phyloP scores from a whole-genome alignment of 2,113 vertebrate genomes.

The Delphinapterus leucas region DNA sequence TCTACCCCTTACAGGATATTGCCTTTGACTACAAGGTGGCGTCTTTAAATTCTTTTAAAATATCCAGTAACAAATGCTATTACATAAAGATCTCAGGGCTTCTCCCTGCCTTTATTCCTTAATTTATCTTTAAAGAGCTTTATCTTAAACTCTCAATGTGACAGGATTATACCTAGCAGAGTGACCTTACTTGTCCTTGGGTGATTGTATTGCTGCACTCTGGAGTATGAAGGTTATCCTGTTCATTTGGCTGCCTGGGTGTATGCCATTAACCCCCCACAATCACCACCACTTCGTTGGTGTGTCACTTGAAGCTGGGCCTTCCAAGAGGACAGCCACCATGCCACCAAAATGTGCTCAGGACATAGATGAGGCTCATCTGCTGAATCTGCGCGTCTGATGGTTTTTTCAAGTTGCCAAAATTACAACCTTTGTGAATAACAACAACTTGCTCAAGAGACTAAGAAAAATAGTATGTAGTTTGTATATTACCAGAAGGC shows the following conservation, averaged over 20 bases:
- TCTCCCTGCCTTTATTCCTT: conserved; percentile 22
- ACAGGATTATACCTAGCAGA: conserved; percentile 13
- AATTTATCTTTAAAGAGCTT: conserved; percentile 27
- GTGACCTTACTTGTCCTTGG: background rate
- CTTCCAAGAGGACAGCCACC: too few species aligned
- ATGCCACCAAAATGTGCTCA: background rate
- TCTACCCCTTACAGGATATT: background rate
- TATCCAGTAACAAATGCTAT: conserved; percentile 40
- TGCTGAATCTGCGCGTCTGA: background rate
- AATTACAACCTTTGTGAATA: conserved; percentile 19
- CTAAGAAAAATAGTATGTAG: background rate
- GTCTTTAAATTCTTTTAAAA: conserved; percentile 38
- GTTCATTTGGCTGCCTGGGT: background rate
- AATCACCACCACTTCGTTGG: background rate
- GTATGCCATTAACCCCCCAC: background rate
- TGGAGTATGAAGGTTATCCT: background rate
- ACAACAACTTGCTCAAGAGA: conserved; percentile 5
- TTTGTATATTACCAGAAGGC: conserved; percentile 29
- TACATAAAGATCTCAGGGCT: conserved; percentile 38
- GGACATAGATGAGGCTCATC: background rate
- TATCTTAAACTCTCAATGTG: conserved; percentile 17
- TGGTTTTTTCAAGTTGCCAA: background rate
- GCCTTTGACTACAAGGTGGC: background rate
- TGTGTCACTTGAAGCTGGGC: background rate
- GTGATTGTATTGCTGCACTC: background rate